Percentiles rank a stretch among this genome's conserved stretches.
Evolutionary conservation across 2,113 vertebrate genomes (phyloP).

Genomic region (Catharus fuscescens): DNA sequence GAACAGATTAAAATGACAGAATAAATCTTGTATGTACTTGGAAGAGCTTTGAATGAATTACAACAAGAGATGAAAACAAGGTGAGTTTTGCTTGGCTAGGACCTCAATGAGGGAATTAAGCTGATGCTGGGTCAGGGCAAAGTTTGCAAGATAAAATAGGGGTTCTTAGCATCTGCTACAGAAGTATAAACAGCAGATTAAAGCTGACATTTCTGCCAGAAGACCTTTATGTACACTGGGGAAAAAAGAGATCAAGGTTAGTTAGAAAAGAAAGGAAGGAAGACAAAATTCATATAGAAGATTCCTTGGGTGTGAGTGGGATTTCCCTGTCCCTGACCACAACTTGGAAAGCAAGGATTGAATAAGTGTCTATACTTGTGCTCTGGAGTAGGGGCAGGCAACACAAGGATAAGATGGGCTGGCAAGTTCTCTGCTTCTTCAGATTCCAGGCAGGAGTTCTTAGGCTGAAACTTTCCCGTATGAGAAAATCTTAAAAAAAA

Average conservation of each 20-base stretch:
- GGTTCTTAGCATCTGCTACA: neutral
- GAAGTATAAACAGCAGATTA: constrained; percentile 18
- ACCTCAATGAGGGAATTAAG: neutral
- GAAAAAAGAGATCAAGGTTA: neutral
- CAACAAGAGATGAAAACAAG: constrained; percentile 36
- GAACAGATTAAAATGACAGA: constrained; percentile 56
- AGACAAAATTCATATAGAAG: neutral
- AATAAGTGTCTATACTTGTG: neutral
- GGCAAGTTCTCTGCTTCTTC: neutral
- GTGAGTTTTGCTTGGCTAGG: constrained; percentile 42
- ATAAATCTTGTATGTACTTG: constrained; percentile 30
- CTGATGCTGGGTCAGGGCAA: neutral
- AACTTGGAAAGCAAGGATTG: neutral
- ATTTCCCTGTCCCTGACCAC: neutral
- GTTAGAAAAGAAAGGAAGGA: neutral
- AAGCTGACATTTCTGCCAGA: constrained; percentile 26
- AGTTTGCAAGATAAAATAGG: constrained; percentile 23
- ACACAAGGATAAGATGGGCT: neutral
- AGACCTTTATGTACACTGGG: neutral
- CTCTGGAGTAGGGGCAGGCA: neutral
- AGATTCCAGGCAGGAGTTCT: neutral
- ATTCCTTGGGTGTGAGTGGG: neutral
- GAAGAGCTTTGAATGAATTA: constrained; percentile 42
- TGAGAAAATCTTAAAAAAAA: neutral
- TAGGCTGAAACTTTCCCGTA: neutral